phyloP scores from a whole-genome alignment of 2,888 invertebrate genomes.

The Heliconius sara region DNA sequence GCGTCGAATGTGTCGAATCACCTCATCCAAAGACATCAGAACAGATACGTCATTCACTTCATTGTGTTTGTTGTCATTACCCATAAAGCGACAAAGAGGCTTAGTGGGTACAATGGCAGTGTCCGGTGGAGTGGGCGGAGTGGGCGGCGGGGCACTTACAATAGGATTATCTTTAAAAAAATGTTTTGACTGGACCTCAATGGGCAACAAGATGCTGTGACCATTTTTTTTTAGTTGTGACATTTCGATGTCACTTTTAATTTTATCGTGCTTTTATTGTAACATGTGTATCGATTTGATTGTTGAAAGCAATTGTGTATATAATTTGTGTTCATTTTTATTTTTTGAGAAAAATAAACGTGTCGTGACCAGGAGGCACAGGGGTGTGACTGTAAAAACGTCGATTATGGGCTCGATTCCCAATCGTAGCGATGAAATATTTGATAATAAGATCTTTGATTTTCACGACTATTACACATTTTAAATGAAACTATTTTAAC shows the following conservation, averaged over 20 bases:
- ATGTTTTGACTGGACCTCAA: constrained; percentile 28
- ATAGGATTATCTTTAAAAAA: constrained; percentile 23
- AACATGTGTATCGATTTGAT: neutral
- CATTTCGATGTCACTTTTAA: neutral
- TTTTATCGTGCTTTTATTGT: neutral
- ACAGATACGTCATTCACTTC: constrained; percentile 17
- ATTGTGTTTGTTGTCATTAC: constrained; percentile 31
- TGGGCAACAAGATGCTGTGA: neutral
- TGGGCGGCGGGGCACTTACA: constrained; percentile 12
- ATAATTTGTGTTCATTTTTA: neutral
- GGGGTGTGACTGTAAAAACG: too few relatives aligned
- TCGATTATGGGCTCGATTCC: too few relatives aligned
- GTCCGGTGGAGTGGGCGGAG: constrained; percentile 15
- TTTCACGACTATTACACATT: too few relatives aligned
- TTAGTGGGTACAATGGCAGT: constrained; percentile 8
- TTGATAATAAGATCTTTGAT: too few relatives aligned
- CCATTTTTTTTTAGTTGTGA: neutral
- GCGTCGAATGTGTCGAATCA: constrained; percentile 26
- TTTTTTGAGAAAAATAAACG: neutral
- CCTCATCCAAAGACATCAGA: constrained; percentile 19
- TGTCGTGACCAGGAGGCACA: too few relatives aligned
- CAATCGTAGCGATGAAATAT: too few relatives aligned
- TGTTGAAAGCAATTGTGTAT: neutral
- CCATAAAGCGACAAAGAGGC: constrained; percentile 25
- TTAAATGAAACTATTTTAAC: too few relatives aligned